Evolutionary conservation across 2,888 invertebrate genomes (phyloP).

Genomic region (Aphelenchoides bicaudatus): DNA sequence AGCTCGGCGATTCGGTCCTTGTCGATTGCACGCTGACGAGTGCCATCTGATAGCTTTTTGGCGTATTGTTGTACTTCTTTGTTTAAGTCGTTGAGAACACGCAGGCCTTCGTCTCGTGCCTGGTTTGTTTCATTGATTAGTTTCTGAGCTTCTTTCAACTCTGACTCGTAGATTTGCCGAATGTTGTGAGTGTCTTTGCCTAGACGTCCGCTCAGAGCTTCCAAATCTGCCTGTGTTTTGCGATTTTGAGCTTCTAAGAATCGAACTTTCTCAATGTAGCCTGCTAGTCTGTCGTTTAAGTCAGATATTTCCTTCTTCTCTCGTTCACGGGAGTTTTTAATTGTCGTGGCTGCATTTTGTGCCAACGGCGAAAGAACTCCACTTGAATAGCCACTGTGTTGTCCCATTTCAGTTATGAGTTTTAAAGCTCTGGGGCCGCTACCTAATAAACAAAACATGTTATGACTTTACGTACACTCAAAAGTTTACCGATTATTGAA

Average conservation of each 20-base stretch:
- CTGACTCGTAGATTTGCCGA: slow-evolving; percentile 42
- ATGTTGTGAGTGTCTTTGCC: slow-evolving; percentile 52
- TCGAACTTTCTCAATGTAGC: slow-evolving; percentile 65
- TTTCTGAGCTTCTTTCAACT: slow-evolving; percentile 45
- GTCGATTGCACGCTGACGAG: slow-evolving; percentile 40
- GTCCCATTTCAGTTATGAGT: slow-evolving; percentile 57
- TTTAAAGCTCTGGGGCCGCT: slow-evolving; percentile 52
- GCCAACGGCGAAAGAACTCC: slow-evolving; percentile 42
- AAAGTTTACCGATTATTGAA: slow-evolving; percentile 14
- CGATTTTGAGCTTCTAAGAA: slow-evolving; percentile 60
- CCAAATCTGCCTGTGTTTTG: slow-evolving; percentile 54
- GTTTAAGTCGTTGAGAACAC: not conserved
- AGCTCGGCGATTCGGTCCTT: slow-evolving; percentile 63
- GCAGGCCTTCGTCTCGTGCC: slow-evolving; percentile 26
- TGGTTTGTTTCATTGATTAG: slow-evolving; percentile 47
- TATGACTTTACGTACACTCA: not conserved
- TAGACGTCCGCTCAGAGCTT: slow-evolving; percentile 45
- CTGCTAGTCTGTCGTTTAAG: slow-evolving; percentile 65
- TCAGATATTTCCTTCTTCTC: slow-evolving; percentile 66
- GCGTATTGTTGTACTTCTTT: too few species aligned
- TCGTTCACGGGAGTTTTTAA: slow-evolving; percentile 61
- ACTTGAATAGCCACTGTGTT: slow-evolving; percentile 35
- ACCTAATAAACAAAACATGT: slow-evolving; percentile 23
- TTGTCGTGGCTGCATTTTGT: slow-evolving; percentile 61
- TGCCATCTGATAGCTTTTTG: slow-evolving; percentile 8